phyloP scores from a whole-genome alignment of 2,113 vertebrate genomes.

The Calypte anna region DNA sequence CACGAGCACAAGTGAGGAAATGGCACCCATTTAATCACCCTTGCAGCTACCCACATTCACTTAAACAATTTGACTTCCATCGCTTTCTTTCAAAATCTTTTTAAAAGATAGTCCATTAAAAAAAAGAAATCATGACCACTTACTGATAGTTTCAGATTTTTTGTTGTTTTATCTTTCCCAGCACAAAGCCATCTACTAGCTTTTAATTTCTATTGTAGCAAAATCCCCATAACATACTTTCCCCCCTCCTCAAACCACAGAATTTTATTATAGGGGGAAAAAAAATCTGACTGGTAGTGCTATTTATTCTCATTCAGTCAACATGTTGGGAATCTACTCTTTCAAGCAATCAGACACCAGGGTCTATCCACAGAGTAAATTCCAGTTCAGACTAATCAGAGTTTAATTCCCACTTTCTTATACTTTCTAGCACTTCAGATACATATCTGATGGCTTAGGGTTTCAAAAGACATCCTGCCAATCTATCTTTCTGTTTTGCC shows the following conservation, averaged over 20 bases:
- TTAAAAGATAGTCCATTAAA: background rate
- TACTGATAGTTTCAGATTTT: background rate
- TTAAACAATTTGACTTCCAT: background rate
- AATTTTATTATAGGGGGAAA: background rate
- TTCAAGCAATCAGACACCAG: background rate
- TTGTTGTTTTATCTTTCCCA: background rate
- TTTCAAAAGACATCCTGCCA: background rate
- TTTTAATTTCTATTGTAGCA: background rate
- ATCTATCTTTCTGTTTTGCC: background rate
- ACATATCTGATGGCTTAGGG: background rate
- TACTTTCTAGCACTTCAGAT: background rate
- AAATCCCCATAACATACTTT: accelerated
- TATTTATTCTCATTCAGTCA: background rate
- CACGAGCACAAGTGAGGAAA: background rate
- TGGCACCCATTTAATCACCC: background rate
- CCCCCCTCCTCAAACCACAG: background rate
- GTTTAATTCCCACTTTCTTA: background rate
- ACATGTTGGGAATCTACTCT: background rate
- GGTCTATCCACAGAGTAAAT: background rate
- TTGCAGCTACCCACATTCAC: background rate
- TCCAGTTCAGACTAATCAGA: background rate
- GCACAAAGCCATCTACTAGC: background rate
- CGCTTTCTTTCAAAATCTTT: background rate
- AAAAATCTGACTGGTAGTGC: background rate
- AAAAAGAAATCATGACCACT: background rate